A percentile compares a stretch with the other conserved stretches of the same genome.
These are phyloP conservation scores for Rhea americana DNA, from an alignment of 2,113 vertebrate genomes.

Conservation along the genomic window DNA sequence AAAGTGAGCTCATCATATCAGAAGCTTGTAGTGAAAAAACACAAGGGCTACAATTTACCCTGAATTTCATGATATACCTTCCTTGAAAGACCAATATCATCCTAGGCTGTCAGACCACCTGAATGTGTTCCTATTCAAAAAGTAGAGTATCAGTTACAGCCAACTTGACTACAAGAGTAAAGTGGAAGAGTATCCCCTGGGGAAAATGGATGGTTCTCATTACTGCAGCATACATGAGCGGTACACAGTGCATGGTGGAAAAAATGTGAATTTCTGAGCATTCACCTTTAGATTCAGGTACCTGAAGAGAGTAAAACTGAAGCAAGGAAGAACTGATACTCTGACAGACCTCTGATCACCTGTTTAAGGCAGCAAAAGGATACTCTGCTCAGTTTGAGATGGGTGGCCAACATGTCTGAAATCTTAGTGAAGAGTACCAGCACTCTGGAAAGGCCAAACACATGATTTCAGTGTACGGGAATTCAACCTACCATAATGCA, in stretches of 20 bases:
- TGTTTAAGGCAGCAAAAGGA: background rate
- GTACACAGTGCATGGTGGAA: background rate
- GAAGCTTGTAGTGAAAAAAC: background rate
- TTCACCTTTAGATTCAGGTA: background rate
- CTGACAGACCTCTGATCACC: background rate
- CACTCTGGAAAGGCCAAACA: background rate
- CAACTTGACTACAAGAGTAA: background rate
- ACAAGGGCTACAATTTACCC: background rate
- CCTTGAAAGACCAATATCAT: background rate
- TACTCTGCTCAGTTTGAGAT: background rate
- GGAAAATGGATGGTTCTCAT: background rate
- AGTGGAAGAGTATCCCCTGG: background rate
- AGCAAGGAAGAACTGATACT: background rate
- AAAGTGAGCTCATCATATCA: slow-evolving; percentile 1
- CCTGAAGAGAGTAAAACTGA: background rate
- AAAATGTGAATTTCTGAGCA: background rate
- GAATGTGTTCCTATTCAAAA: background rate
- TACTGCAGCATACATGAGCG: background rate
- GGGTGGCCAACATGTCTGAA: background rate
- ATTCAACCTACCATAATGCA: background rate
- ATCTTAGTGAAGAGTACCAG: background rate
- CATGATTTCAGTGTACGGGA: background rate
- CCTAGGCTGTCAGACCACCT: background rate
- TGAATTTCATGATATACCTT: background rate
- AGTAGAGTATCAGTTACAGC: background rate